Conservation (phyloP, 2,888 invertebrate genomes). For the Lydus trimaculatus region DNA sequence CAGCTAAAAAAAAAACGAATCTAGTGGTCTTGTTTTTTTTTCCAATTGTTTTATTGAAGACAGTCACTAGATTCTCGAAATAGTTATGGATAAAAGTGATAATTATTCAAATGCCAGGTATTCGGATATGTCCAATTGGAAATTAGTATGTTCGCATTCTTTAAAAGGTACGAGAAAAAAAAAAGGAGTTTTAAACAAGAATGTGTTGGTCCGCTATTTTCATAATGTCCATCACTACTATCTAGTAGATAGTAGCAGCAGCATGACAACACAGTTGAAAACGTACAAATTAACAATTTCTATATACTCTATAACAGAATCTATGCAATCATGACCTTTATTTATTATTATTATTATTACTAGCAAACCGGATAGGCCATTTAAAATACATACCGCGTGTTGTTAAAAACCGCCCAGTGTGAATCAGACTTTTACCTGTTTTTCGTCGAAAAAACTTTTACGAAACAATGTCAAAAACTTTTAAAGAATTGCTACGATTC, state of each 20-base stretch:
- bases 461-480: constrained; percentile 15
- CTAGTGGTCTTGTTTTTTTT: background rate
- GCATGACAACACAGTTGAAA: background rate
- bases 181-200: background rate
- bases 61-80: background rate
- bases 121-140: background rate
- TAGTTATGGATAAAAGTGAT: background rate
- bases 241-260: background rate
- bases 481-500: background rate
- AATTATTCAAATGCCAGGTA: background rate
- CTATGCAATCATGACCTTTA: background rate
- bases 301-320: background rate
- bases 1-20: background rate
- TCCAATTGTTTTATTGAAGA: background rate
- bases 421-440: constrained; percentile 57
- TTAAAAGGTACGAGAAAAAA: background rate
- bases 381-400: constrained; percentile 52
- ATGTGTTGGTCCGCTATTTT: background rate
- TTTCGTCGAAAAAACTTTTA: constrained; percentile 10
- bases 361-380: constrained; percentile 43
- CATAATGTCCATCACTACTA: background rate
- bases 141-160: background rate
- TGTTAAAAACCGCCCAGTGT: constrained; percentile 43
- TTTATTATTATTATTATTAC: background rate
- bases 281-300: background rate